Evolutionary conservation across 2,888 invertebrate genomes (phyloP), one percentile per base, ranked within the genome.

Genomic region (Aleiodes testaceus): DNA sequence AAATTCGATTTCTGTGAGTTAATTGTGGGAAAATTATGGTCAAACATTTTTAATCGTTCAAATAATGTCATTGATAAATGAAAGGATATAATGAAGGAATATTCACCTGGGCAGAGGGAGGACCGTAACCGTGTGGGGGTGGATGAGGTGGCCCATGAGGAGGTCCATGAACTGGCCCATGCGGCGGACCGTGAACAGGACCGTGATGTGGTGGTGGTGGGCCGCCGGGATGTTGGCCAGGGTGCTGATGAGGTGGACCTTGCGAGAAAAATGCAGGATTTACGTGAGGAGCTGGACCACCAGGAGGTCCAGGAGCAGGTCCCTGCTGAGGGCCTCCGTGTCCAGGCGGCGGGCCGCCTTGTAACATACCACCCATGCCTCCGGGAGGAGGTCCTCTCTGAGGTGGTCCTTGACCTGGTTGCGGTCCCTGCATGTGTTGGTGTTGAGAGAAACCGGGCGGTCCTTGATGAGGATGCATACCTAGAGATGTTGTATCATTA

Each of bases 211-310:
- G 92, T 45, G 92, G 89, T 6, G 92, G 91, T 18, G 90, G 89
- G 78, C 91, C 84, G 3, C 84, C 88, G n/a, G 89, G 89, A 81
- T 90, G 90, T 72, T 90, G 90, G 78, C 90, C 89, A 0, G 89
- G 89, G 77, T 90, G 90, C 59, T 91, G 91, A 73, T 87, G 87
- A 36, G 89, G 90, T 9, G 89, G 90, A 42, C 91, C 91, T 88
- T 95, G 95, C 82, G 94, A 95, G 88, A 97, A 97, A 92, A 98
- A 98, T 73, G 97, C 97, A 49, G 98, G 97, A 90, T 98, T 98
- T 78, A 98, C 97, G 88, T 98, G 97, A 61, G 97, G 97, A 26
- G 97, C 97, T 5, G 95, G 95, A 50, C 92, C 92, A 1, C 92
- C 92, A 7, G 90, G 90, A 0, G 91, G 89, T 65, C 88, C 88